These are phyloP conservation scores for Gorsachius goisagi DNA, from an alignment of 2,113 vertebrate species.

Conservation along the genomic window DNA sequence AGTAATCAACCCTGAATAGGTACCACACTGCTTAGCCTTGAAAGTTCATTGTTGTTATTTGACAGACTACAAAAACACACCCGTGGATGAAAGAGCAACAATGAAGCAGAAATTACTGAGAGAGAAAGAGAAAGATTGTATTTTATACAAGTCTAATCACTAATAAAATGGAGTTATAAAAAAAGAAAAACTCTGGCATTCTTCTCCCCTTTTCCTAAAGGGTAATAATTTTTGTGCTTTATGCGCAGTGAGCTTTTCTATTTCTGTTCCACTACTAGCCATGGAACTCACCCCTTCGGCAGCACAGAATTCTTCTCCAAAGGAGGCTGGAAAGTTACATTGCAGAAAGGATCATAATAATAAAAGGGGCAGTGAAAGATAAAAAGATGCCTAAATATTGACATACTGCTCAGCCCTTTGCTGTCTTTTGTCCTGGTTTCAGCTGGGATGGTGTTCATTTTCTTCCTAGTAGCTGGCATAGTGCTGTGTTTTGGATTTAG, in stretches of 20 bases:
- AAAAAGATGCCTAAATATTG: not conserved
- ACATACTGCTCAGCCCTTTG: not conserved
- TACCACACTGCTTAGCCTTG: not conserved
- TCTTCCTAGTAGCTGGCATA: no score
- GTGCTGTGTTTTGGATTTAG: no score
- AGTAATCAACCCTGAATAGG: not conserved
- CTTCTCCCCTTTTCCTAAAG: not conserved
- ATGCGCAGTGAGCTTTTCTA: not conserved
- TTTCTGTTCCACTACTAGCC: not conserved
- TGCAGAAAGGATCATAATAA: not conserved
- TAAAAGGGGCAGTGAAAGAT: not conserved
- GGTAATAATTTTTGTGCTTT: not conserved
- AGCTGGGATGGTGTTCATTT: no score
- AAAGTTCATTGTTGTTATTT: not conserved
- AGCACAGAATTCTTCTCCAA: not conserved
- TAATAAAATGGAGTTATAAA: not conserved
- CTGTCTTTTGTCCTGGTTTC: not conserved
- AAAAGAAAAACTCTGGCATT: not conserved
- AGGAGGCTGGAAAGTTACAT: not conserved
- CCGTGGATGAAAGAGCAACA: not conserved
- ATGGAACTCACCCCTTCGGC: not conserved
- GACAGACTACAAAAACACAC: not conserved
- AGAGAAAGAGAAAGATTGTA: not conserved
- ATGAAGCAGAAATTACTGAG: not conserved
- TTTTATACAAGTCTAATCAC: not conserved